Evolutionary conservation across 2,797 vertebrate genomes (phyloP).

Genomic region (Danio aesculapii): DNA sequence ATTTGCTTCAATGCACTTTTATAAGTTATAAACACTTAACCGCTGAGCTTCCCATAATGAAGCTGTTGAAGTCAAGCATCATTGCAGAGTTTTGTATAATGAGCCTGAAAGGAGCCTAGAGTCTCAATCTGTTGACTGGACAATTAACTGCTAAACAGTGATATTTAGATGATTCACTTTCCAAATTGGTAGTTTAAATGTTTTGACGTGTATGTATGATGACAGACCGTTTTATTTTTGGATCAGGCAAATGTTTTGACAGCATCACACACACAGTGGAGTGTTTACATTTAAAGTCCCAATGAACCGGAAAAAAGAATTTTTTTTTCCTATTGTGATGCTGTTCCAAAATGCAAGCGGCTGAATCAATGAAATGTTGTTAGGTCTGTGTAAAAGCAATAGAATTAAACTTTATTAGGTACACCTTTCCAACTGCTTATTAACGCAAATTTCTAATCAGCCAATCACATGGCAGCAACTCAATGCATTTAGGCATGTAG

Average conservation of each 20-base stretch:
- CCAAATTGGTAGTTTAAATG: neutral
- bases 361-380: no score
- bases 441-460: no score
- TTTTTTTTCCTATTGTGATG: no score
- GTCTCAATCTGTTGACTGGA: neutral
- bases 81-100: neutral
- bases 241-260: neutral
- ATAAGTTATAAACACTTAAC: slow-evolving; percentile 11
- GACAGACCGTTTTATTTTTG: neutral
- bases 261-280: neutral
- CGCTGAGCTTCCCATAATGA: slow-evolving; percentile 9
- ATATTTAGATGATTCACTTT: neutral
- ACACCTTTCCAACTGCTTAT: no score
- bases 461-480: no score
- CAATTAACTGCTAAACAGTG: neutral
- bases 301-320: no score
- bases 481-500: no score
- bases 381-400: no score
- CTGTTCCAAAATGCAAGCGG: no score
- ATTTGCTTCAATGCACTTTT: neutral
- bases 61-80: slow-evolving; percentile 4
- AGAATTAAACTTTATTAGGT: no score
- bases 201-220: neutral
- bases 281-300: neutral
- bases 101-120: neutral